Evolutionary conservation across 2,797 vertebrate species (phyloP).

Genomic region (Hemitrygon akajei): DNA sequence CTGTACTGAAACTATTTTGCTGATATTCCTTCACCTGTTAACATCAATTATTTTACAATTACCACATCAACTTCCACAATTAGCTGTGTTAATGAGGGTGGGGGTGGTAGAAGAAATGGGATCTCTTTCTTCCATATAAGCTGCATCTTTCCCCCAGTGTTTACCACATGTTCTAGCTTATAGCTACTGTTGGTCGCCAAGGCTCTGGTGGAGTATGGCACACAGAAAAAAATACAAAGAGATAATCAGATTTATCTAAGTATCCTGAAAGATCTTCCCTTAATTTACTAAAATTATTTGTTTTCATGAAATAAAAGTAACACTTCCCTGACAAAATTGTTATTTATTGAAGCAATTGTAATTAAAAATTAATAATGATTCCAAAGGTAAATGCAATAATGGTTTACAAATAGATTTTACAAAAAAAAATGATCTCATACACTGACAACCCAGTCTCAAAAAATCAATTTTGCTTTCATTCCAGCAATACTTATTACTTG

Average conservation of each 20-base stretch:
- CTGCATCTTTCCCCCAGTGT: not conserved
- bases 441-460: not conserved
- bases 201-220: too few species aligned
- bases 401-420: not conserved
- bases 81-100: not conserved
- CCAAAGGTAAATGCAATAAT: not conserved
- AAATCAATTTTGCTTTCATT: not conserved
- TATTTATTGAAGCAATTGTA: not conserved
- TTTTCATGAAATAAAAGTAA: not conserved
- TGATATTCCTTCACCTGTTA: not conserved
- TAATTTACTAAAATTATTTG: not conserved
- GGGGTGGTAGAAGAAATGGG: not conserved
- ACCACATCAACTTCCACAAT: not conserved
- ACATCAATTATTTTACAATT: constrained; percentile 5
- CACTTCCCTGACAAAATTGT: not conserved
- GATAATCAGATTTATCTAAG: not conserved
- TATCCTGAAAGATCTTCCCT: not conserved
- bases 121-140: not conserved
- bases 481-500: not conserved
- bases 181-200: too few species aligned
- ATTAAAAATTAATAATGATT: not conserved
- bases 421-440: not conserved
- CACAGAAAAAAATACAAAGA: too few species aligned
- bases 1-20: not conserved
- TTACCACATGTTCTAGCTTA: not conserved